Percentiles rank a stretch among this genome's conserved stretches.
phyloP scores from a whole-genome alignment of 2,888 invertebrate species.

The Agrilus mali region DNA sequence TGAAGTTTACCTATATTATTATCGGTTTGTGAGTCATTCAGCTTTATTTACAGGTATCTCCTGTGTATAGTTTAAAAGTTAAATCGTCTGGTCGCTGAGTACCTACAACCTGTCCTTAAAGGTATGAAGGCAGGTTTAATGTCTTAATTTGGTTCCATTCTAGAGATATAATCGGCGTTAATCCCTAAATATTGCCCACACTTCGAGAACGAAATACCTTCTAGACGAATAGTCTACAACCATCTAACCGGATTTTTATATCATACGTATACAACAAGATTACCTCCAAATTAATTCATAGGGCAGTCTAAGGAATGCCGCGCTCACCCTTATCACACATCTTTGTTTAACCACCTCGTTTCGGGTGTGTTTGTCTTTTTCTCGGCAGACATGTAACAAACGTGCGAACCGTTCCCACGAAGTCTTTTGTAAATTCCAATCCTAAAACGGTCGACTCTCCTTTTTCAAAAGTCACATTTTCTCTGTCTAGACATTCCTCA shows the following conservation, averaged over 20 bases:
- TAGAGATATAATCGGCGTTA: too few species aligned
- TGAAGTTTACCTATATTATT: too few species aligned
- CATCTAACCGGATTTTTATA: slow-evolving; percentile 6
- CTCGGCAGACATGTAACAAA: slow-evolving; percentile 14
- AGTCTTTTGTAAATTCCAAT: slow-evolving; percentile 32
- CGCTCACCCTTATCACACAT: slow-evolving; percentile 12
- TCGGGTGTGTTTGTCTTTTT: slow-evolving; percentile 12
- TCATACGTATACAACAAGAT: slow-evolving; percentile 13
- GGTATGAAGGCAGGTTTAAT: too few species aligned
- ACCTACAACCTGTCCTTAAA: too few species aligned
- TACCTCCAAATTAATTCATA: slow-evolving; percentile 22
- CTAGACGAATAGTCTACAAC: slow-evolving; percentile 18
- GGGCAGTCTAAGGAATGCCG: slow-evolving; percentile 25
- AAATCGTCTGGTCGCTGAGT: too few species aligned
- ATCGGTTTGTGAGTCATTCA: too few species aligned
- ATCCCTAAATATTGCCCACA: too few species aligned
- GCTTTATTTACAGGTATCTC: too few species aligned
- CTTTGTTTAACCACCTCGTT: slow-evolving; percentile 9
- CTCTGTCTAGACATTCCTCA: slow-evolving; percentile 29
- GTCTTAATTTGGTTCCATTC: too few species aligned
- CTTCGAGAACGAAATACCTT: too few species aligned
- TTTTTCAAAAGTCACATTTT: slow-evolving; percentile 20
- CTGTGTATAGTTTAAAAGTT: too few species aligned
- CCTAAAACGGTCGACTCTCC: slow-evolving; percentile 25
- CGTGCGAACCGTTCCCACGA: slow-evolving; percentile 32